Evolutionary conservation across 2,888 invertebrate species (phyloP), one percentile per base, ranked within the genome.

Genomic region (Xestia sexstrigata): DNA sequence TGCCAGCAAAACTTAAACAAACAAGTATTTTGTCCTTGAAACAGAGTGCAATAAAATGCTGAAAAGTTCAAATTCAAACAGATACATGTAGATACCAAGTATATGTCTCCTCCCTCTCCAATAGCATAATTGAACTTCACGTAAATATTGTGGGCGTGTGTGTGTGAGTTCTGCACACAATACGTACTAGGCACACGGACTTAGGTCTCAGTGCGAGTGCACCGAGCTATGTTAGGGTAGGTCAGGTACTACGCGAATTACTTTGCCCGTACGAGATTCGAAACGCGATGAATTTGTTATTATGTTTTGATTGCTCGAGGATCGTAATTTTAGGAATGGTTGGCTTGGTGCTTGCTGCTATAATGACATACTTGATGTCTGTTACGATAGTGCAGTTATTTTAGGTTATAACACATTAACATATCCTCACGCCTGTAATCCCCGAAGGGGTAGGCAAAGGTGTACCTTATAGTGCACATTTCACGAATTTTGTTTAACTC

Each of bases 111-210:
- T 89, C 85, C 86, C 83, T 90, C 91, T 89, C 89, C 89, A 81
- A 92, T 90, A 90, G 89, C 89, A 91, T 92, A 94, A 95, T 93
- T 93, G 93, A 92, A 93, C 89, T 91, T 91, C 88, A 86, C 91
- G 91, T 92, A 93, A 89, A 91, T 89, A 86, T 78, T 70, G 77
- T 75, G 84, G 85, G 82, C 88, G 88, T 89, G 83, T 88, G 89
- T 91, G 89, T 87, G 86, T 82, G 30, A 30, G 87, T 89, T 88
- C 86, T 88, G 68, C 78, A 68, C 52, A 76, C 58, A 52, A 63
- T 76, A 70, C 73, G 86, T 78, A 79, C 88, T 89, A 89, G 88
- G 84, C 91, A 89, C 88, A 85, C 80, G 78, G 78, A 83, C 82
- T 90, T 90, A 91, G 91, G 89, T 90, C 89, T 87, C 85, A 89